Evolutionary conservation across 2,888 invertebrate species (phyloP).

Genomic region (Zootermopsis nevadensis): DNA sequence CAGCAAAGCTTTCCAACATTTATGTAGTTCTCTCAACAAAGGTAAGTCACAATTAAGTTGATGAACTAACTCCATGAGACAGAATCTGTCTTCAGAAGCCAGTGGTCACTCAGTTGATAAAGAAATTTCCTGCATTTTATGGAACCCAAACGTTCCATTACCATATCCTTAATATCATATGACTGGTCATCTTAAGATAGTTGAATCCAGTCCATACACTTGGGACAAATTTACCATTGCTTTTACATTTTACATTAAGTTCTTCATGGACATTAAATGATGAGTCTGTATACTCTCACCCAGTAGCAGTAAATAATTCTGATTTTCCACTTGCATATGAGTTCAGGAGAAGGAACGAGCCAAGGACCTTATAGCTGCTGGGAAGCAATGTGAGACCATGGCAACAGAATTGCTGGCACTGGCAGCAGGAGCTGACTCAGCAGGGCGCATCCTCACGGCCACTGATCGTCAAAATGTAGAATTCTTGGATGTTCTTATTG

Average conservation of each 20-base stretch:
- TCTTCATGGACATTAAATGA: too few relatives aligned
- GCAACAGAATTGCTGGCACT: slow-evolving; percentile 95
- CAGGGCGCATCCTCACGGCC: slow-evolving; percentile 93
- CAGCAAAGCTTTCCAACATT: slow-evolving; percentile 96
- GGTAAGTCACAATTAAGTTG: slow-evolving; percentile 64
- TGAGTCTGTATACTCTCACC: too few relatives aligned
- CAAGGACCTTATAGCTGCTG: slow-evolving; percentile 94
- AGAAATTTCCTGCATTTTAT: too few relatives aligned
- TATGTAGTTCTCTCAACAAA: slow-evolving; percentile 89
- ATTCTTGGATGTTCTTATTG: slow-evolving; percentile 95
- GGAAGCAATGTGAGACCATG: slow-evolving; percentile 97
- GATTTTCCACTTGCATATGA: slow-evolving; percentile 2
- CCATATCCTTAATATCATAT: too few relatives aligned
- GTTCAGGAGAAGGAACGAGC: slow-evolving; percentile 94
- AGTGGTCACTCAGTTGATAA: too few relatives aligned
- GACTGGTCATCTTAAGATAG: too few relatives aligned
- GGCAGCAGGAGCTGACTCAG: slow-evolving; percentile 94
- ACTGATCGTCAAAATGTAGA: slow-evolving; percentile 94
- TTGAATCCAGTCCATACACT: too few relatives aligned
- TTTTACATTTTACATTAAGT: too few relatives aligned
- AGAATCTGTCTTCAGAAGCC: too few relatives aligned
- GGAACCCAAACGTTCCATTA: too few relatives aligned
- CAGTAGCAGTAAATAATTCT: neutral
- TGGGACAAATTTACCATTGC: too few relatives aligned
- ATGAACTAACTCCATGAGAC: too few relatives aligned